A percentile compares a stretch with the other conserved stretches of the same genome.
These are phyloP conservation scores for Tachysurus fulvidraco DNA, from an alignment of 2,113 vertebrate species.

Conservation along the genomic window DNA sequence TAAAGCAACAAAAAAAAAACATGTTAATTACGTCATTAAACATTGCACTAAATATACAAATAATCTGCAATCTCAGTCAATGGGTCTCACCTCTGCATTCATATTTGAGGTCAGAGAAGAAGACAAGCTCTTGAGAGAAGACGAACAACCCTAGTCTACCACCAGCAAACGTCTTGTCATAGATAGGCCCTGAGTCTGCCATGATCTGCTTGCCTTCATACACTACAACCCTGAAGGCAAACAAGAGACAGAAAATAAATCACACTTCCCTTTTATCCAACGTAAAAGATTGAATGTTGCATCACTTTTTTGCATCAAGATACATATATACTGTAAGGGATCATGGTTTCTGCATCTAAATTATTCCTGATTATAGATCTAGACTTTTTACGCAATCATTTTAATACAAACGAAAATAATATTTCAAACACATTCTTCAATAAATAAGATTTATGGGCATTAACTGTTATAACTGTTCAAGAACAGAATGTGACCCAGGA, in stretches of 20 bases:
- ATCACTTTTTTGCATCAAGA: background rate
- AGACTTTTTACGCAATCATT: background rate
- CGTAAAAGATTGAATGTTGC: background rate
- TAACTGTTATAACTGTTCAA: slow-evolving; percentile 4
- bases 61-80: background rate
- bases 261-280: background rate
- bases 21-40: background rate
- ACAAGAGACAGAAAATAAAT: slow-evolving; percentile 27
- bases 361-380: background rate
- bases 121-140: slow-evolving; percentile 95
- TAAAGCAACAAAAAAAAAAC: slow-evolving; percentile 12
- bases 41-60: slow-evolving; percentile 2
- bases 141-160: slow-evolving; percentile 93
- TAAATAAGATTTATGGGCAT: background rate
- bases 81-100: slow-evolving; percentile 89
- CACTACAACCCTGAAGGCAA: slow-evolving; percentile 81
- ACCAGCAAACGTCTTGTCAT: slow-evolving; percentile 90
- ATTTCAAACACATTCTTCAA: background rate
- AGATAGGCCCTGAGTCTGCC: slow-evolving; percentile 91
- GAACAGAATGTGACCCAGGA: background rate
- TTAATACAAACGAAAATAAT: background rate
- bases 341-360: background rate
- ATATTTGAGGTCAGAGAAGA: slow-evolving; percentile 96
- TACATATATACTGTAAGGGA: background rate
- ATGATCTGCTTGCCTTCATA: slow-evolving; percentile 92